Evolutionary conservation across 1,140 invertebrate species (phyloP).

Genomic region (Calycopis cecrops): DNA sequence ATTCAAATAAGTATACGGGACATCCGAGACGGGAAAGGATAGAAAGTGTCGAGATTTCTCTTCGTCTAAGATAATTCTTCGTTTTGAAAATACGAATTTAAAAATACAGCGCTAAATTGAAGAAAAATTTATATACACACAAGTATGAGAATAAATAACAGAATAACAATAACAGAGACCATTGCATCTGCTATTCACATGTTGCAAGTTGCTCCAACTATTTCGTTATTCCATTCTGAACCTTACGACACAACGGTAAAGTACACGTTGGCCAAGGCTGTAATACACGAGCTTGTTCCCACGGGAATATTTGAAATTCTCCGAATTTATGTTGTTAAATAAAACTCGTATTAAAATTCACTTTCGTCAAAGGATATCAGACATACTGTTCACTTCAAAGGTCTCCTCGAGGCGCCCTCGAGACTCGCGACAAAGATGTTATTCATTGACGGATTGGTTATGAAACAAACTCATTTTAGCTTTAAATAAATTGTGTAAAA

Average conservation of each 20-base stretch:
- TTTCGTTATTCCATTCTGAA: neutral
- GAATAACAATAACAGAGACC: slow-evolving; percentile 3
- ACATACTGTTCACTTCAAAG: neutral
- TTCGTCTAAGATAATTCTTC: too few relatives aligned
- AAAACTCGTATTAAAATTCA: slow-evolving; percentile 7
- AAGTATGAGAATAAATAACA: slow-evolving; percentile 9
- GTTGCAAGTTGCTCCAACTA: neutral
- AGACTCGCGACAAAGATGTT: neutral
- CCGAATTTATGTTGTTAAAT: slow-evolving; percentile 10
- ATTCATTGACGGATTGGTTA: neutral
- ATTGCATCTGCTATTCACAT: neutral
- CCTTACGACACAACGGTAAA: neutral
- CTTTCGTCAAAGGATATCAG: neutral
- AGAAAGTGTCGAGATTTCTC: too few relatives aligned
- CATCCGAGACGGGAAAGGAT: too few relatives aligned
- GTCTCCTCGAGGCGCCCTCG: neutral
- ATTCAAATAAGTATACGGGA: too few relatives aligned
- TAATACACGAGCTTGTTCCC: neutral
- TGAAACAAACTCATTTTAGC: slow-evolving; percentile 3
- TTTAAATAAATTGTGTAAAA: neutral
- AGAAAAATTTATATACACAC: neutral
- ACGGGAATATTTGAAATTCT: neutral
- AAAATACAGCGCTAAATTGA: neutral
- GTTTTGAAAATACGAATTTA: neutral
- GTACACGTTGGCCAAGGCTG: neutral